phyloP scores from a whole-genome alignment of 2,797 vertebrate genomes.

The Poecile montanus region DNA sequence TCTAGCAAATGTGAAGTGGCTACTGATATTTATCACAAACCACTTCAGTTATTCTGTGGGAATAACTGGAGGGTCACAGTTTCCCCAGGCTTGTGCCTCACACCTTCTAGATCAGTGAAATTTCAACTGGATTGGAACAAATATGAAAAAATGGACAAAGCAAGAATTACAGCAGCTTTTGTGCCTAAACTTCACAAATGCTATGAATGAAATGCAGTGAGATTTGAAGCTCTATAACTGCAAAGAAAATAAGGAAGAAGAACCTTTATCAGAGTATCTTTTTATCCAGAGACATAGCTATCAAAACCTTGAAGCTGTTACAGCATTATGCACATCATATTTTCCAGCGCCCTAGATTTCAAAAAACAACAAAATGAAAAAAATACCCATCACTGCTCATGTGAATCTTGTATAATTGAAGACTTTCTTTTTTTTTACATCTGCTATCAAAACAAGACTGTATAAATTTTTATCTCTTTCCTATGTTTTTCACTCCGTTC shows the following conservation, averaged over 20 bases:
- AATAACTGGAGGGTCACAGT: neutral
- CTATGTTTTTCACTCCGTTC: neutral
- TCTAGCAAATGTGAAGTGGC: neutral
- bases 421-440: neutral
- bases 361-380: neutral
- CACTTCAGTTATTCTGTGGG: neutral
- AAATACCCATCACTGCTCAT: neutral
- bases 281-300: neutral
- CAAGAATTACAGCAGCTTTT: neutral
- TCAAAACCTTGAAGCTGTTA: neutral
- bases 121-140: neutral
- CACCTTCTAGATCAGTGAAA: neutral
- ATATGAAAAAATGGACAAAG: neutral
- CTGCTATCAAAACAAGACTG: neutral
- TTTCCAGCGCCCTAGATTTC: neutral
- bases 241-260: neutral
- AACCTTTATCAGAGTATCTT: neutral
- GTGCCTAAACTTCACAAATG: neutral
- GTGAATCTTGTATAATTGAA: neutral
- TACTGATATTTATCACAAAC: neutral
- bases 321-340: accelerated
- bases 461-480: neutral
- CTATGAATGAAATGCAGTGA: neutral
- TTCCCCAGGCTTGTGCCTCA: neutral
- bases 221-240: neutral